phyloP scores from a whole-genome alignment of 1,140 invertebrate genomes.

The Drosophila sp. region DNA sequence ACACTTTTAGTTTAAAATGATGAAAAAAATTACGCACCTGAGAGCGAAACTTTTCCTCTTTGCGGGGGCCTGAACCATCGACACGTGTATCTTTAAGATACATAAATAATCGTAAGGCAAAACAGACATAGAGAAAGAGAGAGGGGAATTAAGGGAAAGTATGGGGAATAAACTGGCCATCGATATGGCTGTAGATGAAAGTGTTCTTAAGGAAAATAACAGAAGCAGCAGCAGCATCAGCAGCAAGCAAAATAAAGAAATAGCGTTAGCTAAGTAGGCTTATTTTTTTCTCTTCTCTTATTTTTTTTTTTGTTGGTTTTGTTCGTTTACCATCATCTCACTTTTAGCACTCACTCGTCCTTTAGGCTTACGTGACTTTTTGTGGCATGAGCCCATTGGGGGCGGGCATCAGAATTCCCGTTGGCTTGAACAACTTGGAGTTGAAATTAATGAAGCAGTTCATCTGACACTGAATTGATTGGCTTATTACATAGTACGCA shows the following conservation, averaged over 20 bases:
- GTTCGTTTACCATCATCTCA: slow-evolving; percentile 12
- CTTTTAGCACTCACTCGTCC: not conserved
- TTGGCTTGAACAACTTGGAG: slow-evolving; percentile 25
- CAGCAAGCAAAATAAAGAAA: slow-evolving; percentile 15
- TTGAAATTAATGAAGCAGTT: slow-evolving; percentile 80
- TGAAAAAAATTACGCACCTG: slow-evolving; percentile 63
- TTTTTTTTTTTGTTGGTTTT: not conserved
- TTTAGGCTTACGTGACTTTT: slow-evolving; percentile 67
- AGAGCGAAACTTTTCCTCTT: slow-evolving; percentile 33
- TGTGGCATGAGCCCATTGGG: slow-evolving; percentile 57
- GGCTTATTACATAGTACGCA: slow-evolving; percentile 72
- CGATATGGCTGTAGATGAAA: slow-evolving; percentile 51
- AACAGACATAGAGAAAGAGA: not conserved
- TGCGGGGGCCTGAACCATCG: not conserved
- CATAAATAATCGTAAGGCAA: slow-evolving; percentile 62
- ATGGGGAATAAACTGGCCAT: slow-evolving; percentile 39
- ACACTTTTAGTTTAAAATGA: slow-evolving; percentile 14
- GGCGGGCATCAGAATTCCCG: slow-evolving; percentile 40
- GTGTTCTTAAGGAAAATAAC: slow-evolving; percentile 50
- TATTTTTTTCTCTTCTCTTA: not conserved
- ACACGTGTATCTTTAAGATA: slow-evolving; percentile 44
- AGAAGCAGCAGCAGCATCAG: not conserved
- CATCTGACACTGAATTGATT: slow-evolving; percentile 81
- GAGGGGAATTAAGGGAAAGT: not conserved
- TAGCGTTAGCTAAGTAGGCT: slow-evolving; percentile 14